Evolutionary conservation across 1,140 invertebrate genomes (phyloP).

Genomic region (Antheraea pernyi): DNA sequence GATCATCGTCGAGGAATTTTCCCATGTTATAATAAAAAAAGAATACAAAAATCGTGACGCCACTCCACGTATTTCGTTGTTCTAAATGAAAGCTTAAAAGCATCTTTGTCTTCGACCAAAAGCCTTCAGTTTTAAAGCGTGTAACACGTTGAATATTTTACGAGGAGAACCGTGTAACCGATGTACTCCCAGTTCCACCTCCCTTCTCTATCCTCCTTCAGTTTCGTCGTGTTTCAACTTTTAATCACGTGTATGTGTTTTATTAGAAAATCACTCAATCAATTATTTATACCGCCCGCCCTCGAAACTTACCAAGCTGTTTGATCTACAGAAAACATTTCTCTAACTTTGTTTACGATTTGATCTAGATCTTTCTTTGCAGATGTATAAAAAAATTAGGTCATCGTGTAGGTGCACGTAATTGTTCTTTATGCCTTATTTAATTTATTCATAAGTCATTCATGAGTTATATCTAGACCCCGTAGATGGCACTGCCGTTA

Average conservation of each 20-base stretch:
- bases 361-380: background rate
- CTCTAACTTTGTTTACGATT: background rate
- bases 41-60: background rate
- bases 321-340: background rate
- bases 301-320: background rate
- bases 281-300: background rate
- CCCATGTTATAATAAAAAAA: no score
- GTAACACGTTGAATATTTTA: conserved; percentile 64
- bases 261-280: conserved; percentile 10
- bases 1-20: no score
- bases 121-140: conserved; percentile 43
- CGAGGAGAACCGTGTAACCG: conserved; percentile 26
- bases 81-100: conserved; percentile 54
- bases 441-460: no score
- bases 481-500: no score
- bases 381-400: no score
- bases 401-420: no score
- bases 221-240: background rate
- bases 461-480: no score
- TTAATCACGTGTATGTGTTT: conserved; percentile 9
- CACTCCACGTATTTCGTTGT: conserved; percentile 23
- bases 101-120: conserved; percentile 62
- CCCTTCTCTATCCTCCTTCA: conserved; percentile 2
- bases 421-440: background rate
- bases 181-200: conserved; percentile 13